phyloP scores from a whole-genome alignment of 1,140 invertebrate species.

The Cyphomyrmex costatus region DNA sequence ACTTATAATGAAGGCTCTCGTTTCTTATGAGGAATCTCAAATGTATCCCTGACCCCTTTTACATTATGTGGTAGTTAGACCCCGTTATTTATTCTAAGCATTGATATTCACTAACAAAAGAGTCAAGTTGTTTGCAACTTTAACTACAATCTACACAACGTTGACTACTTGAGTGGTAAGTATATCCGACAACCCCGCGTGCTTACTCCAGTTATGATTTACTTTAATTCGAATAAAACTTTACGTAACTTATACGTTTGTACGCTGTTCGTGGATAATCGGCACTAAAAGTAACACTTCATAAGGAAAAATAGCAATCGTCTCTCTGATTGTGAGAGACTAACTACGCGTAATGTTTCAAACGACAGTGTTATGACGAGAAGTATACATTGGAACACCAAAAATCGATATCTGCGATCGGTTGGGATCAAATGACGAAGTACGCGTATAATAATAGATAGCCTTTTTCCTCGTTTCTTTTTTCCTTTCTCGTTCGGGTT shows the following conservation, averaged over 20 bases:
- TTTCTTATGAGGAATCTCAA: neutral
- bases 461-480: neutral
- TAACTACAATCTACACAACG: slow-evolving; percentile 33
- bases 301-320: neutral
- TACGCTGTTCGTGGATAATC: neutral
- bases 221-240: neutral
- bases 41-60: slow-evolving; percentile 18
- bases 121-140: slow-evolving; percentile 37
- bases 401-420: slow-evolving; percentile 10
- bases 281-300: neutral
- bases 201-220: slow-evolving; percentile 14
- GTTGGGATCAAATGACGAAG: slow-evolving; percentile 43
- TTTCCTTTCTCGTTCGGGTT: slow-evolving; percentile 16
- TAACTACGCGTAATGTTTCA: neutral
- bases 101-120: neutral
- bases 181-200: slow-evolving; percentile 21
- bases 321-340: neutral
- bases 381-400: neutral
- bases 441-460: slow-evolving; percentile 33
- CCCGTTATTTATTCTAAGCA: slow-evolving; percentile 29
- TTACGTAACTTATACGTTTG: neutral
- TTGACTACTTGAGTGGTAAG: slow-evolving; percentile 31
- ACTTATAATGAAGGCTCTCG: neutral
- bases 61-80: neutral
- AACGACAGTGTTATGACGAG: neutral